phyloP scores from a whole-genome alignment of 2,113 vertebrate species.

The Salvelinus namaycush region DNA sequence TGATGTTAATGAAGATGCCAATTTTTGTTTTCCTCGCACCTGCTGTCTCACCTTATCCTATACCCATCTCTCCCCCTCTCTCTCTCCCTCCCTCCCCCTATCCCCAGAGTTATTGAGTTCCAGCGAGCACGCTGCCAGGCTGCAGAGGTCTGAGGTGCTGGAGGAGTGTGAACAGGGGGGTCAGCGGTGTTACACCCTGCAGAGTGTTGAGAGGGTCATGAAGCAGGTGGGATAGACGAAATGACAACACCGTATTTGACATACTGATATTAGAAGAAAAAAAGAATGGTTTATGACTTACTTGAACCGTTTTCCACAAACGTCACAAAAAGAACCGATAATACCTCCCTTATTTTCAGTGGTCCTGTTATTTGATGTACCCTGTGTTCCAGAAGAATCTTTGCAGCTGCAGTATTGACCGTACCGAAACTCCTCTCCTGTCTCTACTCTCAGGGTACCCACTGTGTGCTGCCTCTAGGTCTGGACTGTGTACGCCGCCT shows the following conservation, averaged over 20 bases:
- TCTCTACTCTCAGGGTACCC: conserved; percentile 67
- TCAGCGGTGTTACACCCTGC: conserved; percentile 72
- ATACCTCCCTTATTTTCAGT: too few relatives aligned
- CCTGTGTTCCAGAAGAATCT: too few relatives aligned
- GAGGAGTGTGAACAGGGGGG: conserved; percentile 67
- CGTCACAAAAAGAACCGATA: too few relatives aligned
- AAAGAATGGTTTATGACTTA: too few relatives aligned
- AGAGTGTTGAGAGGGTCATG: conserved; percentile 77
- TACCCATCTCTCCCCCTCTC: not conserved
- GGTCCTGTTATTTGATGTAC: too few relatives aligned
- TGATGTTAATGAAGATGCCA: not conserved
- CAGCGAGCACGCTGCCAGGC: conserved; percentile 61
- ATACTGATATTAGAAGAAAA: too few relatives aligned
- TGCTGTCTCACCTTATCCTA: too few relatives aligned
- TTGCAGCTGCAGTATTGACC: too few relatives aligned
- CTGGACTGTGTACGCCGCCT: conserved; percentile 77
- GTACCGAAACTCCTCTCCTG: conserved; percentile 25
- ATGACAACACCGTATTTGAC: not conserved
- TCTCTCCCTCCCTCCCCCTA: not conserved
- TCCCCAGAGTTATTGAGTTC: conserved; percentile 73
- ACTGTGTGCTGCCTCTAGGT: conserved; percentile 80
- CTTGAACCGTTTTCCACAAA: too few relatives aligned
- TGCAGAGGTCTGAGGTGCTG: conserved; percentile 76
- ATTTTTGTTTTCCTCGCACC: too few relatives aligned
- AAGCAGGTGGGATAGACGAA: conserved; percentile 70